phyloP scores from a whole-genome alignment of 2,888 invertebrate genomes.

The Diarsia dahlii region DNA sequence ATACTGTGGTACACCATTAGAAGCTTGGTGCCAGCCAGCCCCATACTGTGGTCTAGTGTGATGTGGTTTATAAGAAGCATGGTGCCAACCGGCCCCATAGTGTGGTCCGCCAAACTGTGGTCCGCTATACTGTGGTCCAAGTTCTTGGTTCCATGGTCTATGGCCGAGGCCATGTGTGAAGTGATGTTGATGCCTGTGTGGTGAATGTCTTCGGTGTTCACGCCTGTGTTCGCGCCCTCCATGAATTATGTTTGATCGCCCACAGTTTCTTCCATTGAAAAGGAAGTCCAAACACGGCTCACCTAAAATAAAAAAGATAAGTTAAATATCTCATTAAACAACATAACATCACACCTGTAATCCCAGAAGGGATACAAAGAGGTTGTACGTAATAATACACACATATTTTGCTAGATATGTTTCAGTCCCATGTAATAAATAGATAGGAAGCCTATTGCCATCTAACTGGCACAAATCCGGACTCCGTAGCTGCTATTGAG shows the following conservation, averaged over 20 bases:
- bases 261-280: neutral
- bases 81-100: neutral
- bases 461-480: neutral
- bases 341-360: too few species aligned
- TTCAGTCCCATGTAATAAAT: neutral
- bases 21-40: neutral
- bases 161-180: neutral
- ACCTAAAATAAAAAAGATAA: constrained; percentile 14
- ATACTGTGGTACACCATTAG: neutral
- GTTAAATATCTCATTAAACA: neutral
- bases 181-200: neutral
- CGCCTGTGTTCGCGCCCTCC: neutral
- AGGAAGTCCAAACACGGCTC: neutral
- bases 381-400: neutral
- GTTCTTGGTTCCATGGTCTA: too few species aligned
- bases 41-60: neutral
- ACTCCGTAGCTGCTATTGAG: neutral
- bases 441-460: neutral
- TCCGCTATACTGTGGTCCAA: neutral
- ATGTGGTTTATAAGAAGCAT: neutral
- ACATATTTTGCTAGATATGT: neutral
- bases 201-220: too few species aligned
- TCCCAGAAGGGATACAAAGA: too few species aligned
- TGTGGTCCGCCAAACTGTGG: neutral
- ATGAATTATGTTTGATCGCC: too few species aligned